phyloP scores from a whole-genome alignment of 2,888 invertebrate genomes.

The Euspilapteryx auroguttella region DNA sequence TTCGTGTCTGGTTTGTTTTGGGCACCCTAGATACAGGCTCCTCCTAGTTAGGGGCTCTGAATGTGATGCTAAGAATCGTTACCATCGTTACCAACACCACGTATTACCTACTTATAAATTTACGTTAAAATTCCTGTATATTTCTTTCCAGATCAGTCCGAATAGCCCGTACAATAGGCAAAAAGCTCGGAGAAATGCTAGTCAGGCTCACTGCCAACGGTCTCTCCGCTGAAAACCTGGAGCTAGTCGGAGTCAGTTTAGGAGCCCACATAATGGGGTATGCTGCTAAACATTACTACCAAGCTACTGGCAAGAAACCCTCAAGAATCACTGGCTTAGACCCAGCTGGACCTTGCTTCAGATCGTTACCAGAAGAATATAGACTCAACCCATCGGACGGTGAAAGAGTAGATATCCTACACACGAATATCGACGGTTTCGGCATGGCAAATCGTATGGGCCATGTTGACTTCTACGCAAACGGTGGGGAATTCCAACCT shows the following conservation, averaged over 20 bases:
- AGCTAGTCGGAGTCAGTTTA: slow-evolving; percentile 34
- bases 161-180: slow-evolving; percentile 25
- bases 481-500: slow-evolving; percentile 46
- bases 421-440: slow-evolving; percentile 50
- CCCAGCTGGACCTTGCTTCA: slow-evolving; percentile 44
- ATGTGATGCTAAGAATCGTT: no score
- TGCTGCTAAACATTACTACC: slow-evolving; percentile 34
- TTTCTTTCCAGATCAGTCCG: slow-evolving; percentile 33
- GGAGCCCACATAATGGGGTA: slow-evolving; percentile 32
- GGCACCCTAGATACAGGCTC: no score
- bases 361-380: slow-evolving; percentile 19
- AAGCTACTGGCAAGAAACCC: slow-evolving; percentile 28
- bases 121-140: no score
- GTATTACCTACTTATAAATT: no score
- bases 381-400: slow-evolving; percentile 25
- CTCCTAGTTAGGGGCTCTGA: no score
- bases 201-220: slow-evolving; percentile 25
- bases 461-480: slow-evolving; percentile 40
- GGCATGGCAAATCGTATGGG: slow-evolving; percentile 40
- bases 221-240: slow-evolving; percentile 24
- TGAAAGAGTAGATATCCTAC: slow-evolving; percentile 28
- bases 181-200: slow-evolving; percentile 33
- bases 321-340: slow-evolving; percentile 36
- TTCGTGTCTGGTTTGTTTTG: no score
- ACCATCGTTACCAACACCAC: no score